Evolutionary conservation across 92 coral and sea anemone species (phyloP).

Genomic region (Porites divaricata): DNA sequence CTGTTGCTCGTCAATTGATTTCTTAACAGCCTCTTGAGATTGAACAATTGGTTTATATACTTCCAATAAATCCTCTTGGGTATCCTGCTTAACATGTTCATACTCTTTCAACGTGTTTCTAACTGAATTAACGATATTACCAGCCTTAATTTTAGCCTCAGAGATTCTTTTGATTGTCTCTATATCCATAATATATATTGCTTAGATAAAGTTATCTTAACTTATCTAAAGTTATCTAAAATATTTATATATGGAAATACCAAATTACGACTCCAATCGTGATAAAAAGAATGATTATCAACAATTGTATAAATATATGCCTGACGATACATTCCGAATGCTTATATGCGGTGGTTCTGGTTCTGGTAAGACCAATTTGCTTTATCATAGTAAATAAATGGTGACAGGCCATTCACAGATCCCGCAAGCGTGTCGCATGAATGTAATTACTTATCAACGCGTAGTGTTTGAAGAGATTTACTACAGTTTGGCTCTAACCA

Average conservation of each 20-base stretch:
- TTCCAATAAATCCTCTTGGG: neutral
- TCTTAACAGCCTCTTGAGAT: neutral
- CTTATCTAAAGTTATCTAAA: conserved; percentile 6
- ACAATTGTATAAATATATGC: neutral
- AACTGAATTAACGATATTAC: neutral
- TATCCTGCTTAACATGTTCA: neutral
- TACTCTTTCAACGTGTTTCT: neutral
- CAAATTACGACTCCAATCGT: neutral
- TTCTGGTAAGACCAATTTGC: neutral
- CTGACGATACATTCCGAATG: conserved; percentile 2
- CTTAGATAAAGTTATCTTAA: conserved; percentile 7
- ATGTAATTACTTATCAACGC: no score
- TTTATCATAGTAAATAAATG: no score
- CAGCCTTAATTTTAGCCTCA: neutral
- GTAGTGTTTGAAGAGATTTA: no score
- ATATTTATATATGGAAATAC: conserved; percentile 25
- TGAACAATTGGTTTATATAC: conserved; percentile 22
- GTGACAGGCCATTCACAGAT: no score
- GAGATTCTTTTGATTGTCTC: neutral
- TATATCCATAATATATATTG: conserved; percentile 39
- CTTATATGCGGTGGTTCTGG: neutral
- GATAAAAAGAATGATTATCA: neutral
- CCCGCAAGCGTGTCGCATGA: no score
- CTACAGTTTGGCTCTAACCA: no score
- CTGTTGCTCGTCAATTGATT: conserved; percentile 23